Percentiles rank a stretch among this genome's conserved stretches.
phyloP scores from a whole-genome alignment of 2,113 vertebrate species.

The Toxostoma redivivum region DNA sequence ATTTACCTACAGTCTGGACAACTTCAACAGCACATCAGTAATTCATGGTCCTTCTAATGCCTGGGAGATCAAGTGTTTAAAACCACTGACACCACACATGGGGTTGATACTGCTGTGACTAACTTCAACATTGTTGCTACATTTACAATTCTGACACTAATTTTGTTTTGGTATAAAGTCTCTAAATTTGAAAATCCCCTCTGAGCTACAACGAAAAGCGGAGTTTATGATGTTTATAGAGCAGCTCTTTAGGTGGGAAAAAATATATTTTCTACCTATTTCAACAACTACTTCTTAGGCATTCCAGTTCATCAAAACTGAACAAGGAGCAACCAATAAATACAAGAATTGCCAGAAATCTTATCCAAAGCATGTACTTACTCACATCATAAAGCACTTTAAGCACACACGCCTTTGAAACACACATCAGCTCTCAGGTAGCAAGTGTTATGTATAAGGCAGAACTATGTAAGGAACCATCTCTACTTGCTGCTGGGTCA shows the following conservation, averaged over 20 bases:
- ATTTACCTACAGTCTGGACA: not conserved
- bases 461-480: not conserved
- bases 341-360: not conserved
- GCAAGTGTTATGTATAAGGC: not conserved
- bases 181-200: not conserved
- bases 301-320: not conserved
- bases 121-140: not conserved
- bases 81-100: rapidly evolving
- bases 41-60: not conserved
- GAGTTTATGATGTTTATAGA: not conserved
- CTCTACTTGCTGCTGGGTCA: not conserved
- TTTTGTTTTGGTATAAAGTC: not conserved
- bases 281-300: not conserved
- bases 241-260: not conserved
- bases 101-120: not conserved
- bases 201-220: not conserved
- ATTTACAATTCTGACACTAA: not conserved
- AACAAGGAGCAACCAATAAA: not conserved
- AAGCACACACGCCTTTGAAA: not conserved
- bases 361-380: not conserved
- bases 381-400: not conserved
- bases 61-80: not conserved
- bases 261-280: not conserved
- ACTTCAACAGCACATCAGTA: not conserved
- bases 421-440: not conserved